These are phyloP conservation scores for Trogon surrucura DNA, from an alignment of 2,113 vertebrate species.

Conservation along the genomic window DNA sequence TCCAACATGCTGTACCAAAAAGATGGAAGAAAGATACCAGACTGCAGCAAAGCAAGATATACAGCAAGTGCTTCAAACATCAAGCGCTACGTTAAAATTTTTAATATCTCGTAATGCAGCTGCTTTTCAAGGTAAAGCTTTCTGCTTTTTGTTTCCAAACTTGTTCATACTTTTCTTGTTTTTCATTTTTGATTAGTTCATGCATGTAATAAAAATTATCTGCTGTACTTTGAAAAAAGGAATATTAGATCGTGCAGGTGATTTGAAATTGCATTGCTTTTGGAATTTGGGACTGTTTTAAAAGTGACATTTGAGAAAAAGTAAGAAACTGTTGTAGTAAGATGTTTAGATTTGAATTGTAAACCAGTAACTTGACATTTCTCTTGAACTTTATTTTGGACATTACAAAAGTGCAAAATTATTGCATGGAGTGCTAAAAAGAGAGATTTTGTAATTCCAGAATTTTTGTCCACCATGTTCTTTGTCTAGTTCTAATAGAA, in stretches of 20 bases:
- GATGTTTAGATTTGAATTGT: slow-evolving; percentile 2
- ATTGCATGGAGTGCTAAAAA: background rate
- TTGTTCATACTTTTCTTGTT: background rate
- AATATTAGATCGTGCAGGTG: background rate
- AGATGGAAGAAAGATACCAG: slow-evolving; percentile 89
- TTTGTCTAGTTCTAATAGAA: background rate
- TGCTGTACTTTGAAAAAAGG: background rate
- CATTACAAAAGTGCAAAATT: slow-evolving; percentile 9
- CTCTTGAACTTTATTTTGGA: background rate
- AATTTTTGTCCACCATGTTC: background rate
- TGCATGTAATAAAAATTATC: background rate
- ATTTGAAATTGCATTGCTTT: background rate
- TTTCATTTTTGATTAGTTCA: background rate
- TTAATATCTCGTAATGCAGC: slow-evolving; percentile 85
- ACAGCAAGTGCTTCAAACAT: slow-evolving; percentile 84
- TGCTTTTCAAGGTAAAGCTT: slow-evolving; percentile 87
- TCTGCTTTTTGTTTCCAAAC: background rate
- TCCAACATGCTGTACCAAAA: slow-evolving; percentile 88
- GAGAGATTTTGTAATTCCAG: background rate
- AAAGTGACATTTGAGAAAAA: background rate
- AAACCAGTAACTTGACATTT: background rate
- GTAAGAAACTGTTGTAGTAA: background rate
- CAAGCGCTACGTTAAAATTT: slow-evolving; percentile 82
- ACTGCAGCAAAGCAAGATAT: slow-evolving; percentile 80
- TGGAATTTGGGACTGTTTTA: background rate